phyloP scores from a whole-genome alignment of 2,797 vertebrate genomes.

The Vireo griseus region DNA sequence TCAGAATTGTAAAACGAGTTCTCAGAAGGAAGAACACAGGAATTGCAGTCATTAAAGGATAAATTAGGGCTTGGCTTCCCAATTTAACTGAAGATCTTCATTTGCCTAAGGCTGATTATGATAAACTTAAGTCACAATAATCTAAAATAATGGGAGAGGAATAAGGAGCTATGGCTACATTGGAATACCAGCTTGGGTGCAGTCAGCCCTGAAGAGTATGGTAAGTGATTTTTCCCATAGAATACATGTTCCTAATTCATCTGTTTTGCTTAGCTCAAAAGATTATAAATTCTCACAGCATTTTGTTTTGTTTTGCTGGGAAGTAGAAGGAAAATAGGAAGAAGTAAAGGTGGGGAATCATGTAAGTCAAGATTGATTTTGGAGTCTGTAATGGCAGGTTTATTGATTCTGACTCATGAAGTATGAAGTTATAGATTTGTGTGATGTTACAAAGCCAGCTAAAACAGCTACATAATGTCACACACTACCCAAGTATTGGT shows the following conservation, averaged over 20 bases:
- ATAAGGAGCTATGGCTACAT: neutral
- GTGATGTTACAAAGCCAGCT: constrained; percentile 13
- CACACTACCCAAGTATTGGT: neutral
- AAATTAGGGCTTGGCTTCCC: neutral
- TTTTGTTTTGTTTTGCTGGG: neutral
- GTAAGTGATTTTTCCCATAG: neutral
- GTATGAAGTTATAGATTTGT: constrained; percentile 36
- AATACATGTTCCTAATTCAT: neutral
- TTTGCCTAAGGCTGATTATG: neutral
- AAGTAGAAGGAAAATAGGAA: neutral
- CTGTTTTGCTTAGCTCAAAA: constrained; percentile 11
- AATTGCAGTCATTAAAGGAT: neutral
- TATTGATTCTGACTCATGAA: constrained; percentile 48
- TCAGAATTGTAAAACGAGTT: neutral
- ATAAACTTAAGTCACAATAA: neutral
- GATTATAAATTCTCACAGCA: neutral
- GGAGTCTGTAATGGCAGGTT: constrained; percentile 10
- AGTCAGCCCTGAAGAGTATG: neutral
- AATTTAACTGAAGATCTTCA: neutral
- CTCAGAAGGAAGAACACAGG: neutral
- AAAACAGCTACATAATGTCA: constrained; percentile 23
- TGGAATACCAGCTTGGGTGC: neutral
- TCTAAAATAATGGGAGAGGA: neutral
- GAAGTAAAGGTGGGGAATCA: neutral
- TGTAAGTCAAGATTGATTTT: constrained; percentile 16